phyloP scores from a whole-genome alignment of 2,888 invertebrate genomes.

The Empis stercorea region DNA sequence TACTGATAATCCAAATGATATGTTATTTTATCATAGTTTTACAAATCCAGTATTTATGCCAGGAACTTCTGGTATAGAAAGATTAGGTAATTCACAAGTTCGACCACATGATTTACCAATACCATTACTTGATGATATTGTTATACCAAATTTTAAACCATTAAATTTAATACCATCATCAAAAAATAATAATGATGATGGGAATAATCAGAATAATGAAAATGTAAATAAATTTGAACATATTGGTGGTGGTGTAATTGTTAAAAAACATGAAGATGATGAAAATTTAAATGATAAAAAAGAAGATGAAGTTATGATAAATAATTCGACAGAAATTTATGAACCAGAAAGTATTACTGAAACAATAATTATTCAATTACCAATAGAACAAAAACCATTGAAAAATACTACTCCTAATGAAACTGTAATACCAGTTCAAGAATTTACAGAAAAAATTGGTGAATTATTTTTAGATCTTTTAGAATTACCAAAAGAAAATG shows the following conservation, averaged over 20 bases:
- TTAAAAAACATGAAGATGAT: slow-evolving; percentile 24
- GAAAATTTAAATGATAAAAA: not conserved
- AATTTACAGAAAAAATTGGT: slow-evolving; percentile 29
- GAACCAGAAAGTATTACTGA: too few relatives aligned
- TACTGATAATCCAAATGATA: slow-evolving; percentile 23
- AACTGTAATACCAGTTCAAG: slow-evolving; percentile 14
- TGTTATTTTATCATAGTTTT: slow-evolving; percentile 48
- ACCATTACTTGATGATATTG: slow-evolving; percentile 36
- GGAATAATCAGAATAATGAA: slow-evolving; percentile 18
- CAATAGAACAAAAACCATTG: not conserved
- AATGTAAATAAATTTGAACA: slow-evolving; percentile 30
- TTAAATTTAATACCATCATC: slow-evolving; percentile 22
- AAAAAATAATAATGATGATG: too few relatives aligned
- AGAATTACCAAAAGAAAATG: slow-evolving; percentile 26
- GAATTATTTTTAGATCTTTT: slow-evolving; percentile 31
- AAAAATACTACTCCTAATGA: not conserved
- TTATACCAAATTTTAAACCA: slow-evolving; percentile 30
- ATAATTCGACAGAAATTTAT: too few relatives aligned
- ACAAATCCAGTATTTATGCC: slow-evolving; percentile 51
- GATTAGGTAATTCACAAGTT: slow-evolving; percentile 46
- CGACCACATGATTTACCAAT: slow-evolving; percentile 56
- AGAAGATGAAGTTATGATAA: not conserved
- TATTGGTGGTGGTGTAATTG: slow-evolving; percentile 34
- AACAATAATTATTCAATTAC: too few relatives aligned
- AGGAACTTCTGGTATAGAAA: slow-evolving; percentile 47